Percentiles rank a stretch among this genome's conserved stretches.
phyloP scores from a whole-genome alignment of 2,797 vertebrate species.

The Melanotaenia trifasciata region DNA sequence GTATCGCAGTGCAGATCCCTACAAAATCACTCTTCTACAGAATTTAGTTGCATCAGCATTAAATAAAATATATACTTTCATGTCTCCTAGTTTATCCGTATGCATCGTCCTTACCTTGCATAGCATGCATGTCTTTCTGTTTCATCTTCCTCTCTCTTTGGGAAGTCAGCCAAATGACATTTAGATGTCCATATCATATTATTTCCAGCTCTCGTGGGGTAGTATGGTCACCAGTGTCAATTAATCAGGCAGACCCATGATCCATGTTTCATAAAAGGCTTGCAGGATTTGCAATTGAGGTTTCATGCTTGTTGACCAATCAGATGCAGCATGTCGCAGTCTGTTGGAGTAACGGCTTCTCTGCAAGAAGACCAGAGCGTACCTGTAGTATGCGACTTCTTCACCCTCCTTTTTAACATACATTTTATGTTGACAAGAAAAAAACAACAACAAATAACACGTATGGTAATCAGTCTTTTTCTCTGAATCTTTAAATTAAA shows the following conservation, averaged over 20 bases:
- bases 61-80: background rate
- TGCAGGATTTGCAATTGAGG: background rate
- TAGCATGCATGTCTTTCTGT: background rate
- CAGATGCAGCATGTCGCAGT: background rate
- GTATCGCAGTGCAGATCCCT: background rate
- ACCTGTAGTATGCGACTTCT: too few species aligned
- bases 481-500: too few species aligned
- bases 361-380: background rate
- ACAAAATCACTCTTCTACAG: background rate
- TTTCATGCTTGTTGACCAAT: background rate
- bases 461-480: too few species aligned
- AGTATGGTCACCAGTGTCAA: background rate
- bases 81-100: background rate
- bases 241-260: background rate
- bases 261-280: background rate
- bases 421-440: too few species aligned
- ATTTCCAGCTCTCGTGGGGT: background rate
- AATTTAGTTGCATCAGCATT: too few species aligned
- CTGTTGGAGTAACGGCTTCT: too few species aligned
- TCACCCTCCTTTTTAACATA: too few species aligned
- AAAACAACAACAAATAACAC: too few species aligned
- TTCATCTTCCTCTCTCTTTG: background rate
- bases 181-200: background rate
- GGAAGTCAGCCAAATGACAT: background rate
- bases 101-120: background rate